These are phyloP conservation scores for Ariopsis seemanni DNA, from an alignment of 2,113 vertebrate genomes.

Conservation along the genomic window DNA sequence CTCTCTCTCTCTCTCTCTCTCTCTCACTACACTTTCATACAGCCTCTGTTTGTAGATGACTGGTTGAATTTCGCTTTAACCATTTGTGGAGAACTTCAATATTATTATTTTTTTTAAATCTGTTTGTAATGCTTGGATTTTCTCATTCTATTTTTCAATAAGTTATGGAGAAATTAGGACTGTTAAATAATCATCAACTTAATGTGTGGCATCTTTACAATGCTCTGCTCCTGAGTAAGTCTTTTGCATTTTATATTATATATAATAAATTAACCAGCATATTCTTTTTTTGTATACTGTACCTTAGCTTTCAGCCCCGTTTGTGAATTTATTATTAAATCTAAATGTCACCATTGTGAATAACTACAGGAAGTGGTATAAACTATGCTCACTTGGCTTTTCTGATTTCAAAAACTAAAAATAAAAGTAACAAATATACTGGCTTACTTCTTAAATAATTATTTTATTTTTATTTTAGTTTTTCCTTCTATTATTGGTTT, in stretches of 20 bases:
- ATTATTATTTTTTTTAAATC: background rate
- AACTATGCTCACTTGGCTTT: background rate
- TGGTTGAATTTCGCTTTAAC: background rate
- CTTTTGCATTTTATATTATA: background rate
- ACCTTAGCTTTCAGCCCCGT: background rate
- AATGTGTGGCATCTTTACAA: background rate
- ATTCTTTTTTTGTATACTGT: background rate
- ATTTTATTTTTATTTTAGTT: conserved; percentile 7
- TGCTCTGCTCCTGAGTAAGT: conserved; percentile 6
- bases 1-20: background rate
- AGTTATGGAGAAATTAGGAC: background rate
- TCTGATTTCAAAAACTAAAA: background rate
- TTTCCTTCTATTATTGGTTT: conserved; percentile 6
- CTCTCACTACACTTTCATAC: background rate
- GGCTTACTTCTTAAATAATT: background rate
- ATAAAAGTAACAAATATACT: background rate
- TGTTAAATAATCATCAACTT: background rate
- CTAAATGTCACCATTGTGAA: background rate
- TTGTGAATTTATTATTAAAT: background rate
- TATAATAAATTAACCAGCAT: no score
- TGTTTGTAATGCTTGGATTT: background rate
- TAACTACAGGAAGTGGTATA: background rate
- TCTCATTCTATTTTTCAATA: background rate
- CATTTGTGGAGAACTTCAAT: background rate
- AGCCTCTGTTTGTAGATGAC: background rate